Evolutionary conservation across 1,140 invertebrate genomes (phyloP).

Genomic region (Popillia japonica): DNA sequence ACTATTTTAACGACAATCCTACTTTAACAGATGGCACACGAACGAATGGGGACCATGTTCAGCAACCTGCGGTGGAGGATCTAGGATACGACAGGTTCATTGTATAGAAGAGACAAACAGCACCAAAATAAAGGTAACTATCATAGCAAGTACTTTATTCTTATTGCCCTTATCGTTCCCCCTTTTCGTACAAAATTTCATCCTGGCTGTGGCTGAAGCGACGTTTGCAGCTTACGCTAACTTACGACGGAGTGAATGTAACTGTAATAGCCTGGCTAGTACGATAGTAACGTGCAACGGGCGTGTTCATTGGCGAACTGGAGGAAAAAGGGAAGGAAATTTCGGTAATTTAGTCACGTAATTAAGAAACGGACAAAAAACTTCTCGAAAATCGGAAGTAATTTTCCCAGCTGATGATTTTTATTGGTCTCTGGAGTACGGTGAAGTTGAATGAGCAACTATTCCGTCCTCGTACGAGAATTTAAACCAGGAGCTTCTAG

Average conservation of each 20-base stretch:
- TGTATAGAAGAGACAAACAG: conserved; percentile 80
- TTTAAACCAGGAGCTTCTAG: neutral
- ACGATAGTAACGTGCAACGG: neutral
- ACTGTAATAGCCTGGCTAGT: neutral
- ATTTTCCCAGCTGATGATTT: conserved; percentile 29
- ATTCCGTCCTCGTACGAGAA: neutral
- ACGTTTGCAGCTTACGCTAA: neutral
- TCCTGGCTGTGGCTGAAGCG: neutral
- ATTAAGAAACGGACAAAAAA: conserved; percentile 26
- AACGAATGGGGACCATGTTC: conserved; percentile 88
- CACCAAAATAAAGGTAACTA: conserved; percentile 72
- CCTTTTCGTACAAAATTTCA: neutral
- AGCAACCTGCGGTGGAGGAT: conserved; percentile 83
- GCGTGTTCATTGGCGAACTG: neutral
- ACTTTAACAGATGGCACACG: conserved; percentile 81
- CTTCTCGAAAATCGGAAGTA: neutral
- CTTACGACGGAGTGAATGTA: neutral
- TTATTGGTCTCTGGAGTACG: conserved; percentile 23
- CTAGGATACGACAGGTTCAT: conserved; percentile 76
- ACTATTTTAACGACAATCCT: neutral
- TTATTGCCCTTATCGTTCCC: conserved; percentile 20
- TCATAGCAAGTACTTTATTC: neutral
- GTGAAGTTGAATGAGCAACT: neutral
- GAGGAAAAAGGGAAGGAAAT: neutral
- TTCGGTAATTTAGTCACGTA: conserved; percentile 37